Conservation (phyloP, 1,140 invertebrate genomes). For the Cheumatopsyche charites region DNA sequence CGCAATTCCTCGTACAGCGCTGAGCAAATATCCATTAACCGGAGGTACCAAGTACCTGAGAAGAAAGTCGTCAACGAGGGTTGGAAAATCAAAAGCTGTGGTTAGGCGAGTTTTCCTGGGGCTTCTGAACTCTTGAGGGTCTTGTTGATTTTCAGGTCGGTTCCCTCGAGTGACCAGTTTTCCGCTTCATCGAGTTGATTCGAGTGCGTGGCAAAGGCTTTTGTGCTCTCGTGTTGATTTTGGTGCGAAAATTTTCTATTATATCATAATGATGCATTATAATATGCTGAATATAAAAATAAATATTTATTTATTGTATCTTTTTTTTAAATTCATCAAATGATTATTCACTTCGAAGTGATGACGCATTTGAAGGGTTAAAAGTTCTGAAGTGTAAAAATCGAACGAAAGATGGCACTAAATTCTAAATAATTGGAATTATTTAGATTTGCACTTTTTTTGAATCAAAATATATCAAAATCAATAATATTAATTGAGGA, state of each 20-base stretch:
- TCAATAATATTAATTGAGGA: too few relatives aligned
- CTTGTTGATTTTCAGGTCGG: conserved; percentile 33
- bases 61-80: neutral
- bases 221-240: neutral
- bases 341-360: too few relatives aligned
- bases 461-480: too few relatives aligned
- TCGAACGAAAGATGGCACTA: too few relatives aligned
- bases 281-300: too few relatives aligned
- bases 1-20: conserved; percentile 41
- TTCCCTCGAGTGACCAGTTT: conserved; percentile 29
- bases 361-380: too few relatives aligned
- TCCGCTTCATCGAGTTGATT: conserved; percentile 13
- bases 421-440: too few relatives aligned
- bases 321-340: too few relatives aligned
- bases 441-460: too few relatives aligned
- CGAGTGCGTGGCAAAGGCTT: neutral
- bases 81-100: conserved; percentile 20
- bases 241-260: conserved; percentile 4
- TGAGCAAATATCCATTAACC: conserved; percentile 48
- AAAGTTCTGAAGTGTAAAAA: too few relatives aligned
- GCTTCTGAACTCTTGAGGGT: conserved; percentile 18
- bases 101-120: conserved; percentile 20
- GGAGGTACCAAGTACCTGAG: conserved; percentile 29
- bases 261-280: too few relatives aligned
- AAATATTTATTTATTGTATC: too few relatives aligned